A percentile compares a stretch with the other conserved stretches of the same genome.
Evolutionary conservation across 2,888 invertebrate species (phyloP).

Genomic region (Drosophila melanosoma): DNA sequence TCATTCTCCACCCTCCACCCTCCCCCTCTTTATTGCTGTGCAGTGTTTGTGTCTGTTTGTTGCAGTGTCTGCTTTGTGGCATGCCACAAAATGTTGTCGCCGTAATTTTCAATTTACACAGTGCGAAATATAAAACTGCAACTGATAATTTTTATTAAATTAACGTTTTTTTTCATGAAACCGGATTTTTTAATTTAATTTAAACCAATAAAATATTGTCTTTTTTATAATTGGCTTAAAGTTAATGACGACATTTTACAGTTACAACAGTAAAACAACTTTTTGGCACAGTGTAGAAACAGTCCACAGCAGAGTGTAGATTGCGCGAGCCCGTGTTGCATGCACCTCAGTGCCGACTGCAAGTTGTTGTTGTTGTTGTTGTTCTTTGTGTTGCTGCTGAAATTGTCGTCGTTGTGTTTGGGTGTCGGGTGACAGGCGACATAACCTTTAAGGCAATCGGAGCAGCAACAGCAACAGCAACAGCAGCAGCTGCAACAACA

Average conservation of each 20-base stretch:
- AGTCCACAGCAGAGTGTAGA: constrained; percentile 30
- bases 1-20: neutral
- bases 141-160: neutral
- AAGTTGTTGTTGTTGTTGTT: constrained; percentile 11
- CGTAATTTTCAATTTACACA: constrained; percentile 45
- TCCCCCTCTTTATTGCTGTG: neutral
- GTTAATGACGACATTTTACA: neutral
- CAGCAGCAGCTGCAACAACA: constrained; percentile 8
- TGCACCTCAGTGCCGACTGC: constrained; percentile 26
- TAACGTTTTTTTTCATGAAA: no score
- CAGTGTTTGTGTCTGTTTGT: constrained; percentile 5
- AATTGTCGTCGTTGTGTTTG: constrained; percentile 53
- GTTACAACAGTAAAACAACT: neutral
- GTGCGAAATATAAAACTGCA: constrained; percentile 26
- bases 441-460: constrained; percentile 76
- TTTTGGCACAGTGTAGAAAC: constrained; percentile 25
- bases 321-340: constrained; percentile 38
- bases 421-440: constrained; percentile 70
- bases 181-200: neutral
- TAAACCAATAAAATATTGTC: neutral
- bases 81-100: constrained; percentile 66
- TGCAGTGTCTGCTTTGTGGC: constrained; percentile 38
- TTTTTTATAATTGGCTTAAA: neutral
- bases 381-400: neutral
- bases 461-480: constrained; percentile 33